Evolutionary conservation across 2,888 invertebrate species (phyloP), one percentile per base, ranked within the genome.

Genomic region (Neoscelio sp.): DNA sequence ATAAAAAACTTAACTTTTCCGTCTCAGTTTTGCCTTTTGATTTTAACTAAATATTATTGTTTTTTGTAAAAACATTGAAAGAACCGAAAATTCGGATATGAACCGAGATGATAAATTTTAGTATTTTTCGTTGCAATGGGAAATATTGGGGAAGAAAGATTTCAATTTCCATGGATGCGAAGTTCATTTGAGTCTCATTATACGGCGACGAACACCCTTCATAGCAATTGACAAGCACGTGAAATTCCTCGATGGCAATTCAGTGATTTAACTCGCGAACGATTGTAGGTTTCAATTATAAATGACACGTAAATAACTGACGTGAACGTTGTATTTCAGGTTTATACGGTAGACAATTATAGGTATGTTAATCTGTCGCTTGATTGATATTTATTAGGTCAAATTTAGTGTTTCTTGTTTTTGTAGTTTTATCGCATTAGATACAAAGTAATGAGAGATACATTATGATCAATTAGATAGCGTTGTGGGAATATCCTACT

Each of bases 241-340:
- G 52, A 67, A 60, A 74, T 74, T 65, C 60, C 65, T 52, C 50
- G 18, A 33, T 26, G 28, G 15, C 74, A 17, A 52, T 74, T 42
- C 60, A 13, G 52, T 56, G 58, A 42, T 74, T 74, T 42, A 26
- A 28, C 38, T 52, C 33, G 40, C 33, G 18, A 60, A 74, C 58
- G 35, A 67, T 65, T 67, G 44, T 65, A 60, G 50, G 35, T 42
- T 65, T 67, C 52, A 58, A 67, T 74, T 67, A 74, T 67, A 67
- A 67, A 67, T 52, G 65, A 65, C 74, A 60, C 18, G 50, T 35
- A 50, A 67, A 65, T 67, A 65, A 74, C 65, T 67, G 74, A 67
- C 52, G 40, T 56, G 52, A 28, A 30, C 33, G 26, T 12, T 20
- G 52, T 52, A 48, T 52, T 62, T 46, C 48, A 38, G 12, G 18